Conservation (phyloP, 64 coral and sea anemone species). For the Montipora capricornis region DNA sequence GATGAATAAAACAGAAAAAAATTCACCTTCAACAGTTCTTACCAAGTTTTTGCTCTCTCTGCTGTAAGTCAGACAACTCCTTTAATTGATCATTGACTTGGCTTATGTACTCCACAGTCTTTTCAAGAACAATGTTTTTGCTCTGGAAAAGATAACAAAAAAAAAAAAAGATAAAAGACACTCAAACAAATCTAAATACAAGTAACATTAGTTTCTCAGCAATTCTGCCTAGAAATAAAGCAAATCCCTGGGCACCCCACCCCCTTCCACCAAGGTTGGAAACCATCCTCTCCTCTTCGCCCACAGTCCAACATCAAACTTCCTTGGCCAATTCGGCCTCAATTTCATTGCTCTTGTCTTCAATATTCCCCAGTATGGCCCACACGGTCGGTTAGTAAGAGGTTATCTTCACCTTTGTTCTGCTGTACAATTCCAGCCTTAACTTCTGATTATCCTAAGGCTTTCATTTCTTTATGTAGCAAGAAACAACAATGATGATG, state of each 20-base stretch:
- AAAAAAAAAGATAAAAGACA: background rate
- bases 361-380: too few relatives aligned
- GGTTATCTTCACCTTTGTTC: too few relatives aligned
- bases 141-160: constrained; percentile 64
- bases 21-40: background rate
- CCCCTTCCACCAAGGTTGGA: background rate
- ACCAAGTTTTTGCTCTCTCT: constrained; percentile 82
- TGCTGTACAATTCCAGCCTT: too few relatives aligned
- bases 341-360: too few relatives aligned
- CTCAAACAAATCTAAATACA: background rate
- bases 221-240: background rate
- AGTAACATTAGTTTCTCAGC: background rate
- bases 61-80: constrained; percentile 59
- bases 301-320: too few relatives aligned
- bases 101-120: constrained; percentile 82
- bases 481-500: too few relatives aligned
- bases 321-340: too few relatives aligned
- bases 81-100: constrained; percentile 74
- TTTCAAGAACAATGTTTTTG: constrained; percentile 95
- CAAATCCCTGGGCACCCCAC: background rate
- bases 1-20: background rate
- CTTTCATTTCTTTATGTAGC: too few relatives aligned
- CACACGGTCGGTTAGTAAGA: too few relatives aligned
- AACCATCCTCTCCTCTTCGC: background rate
- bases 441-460: too few relatives aligned